Percentiles rank a stretch among this genome's conserved stretches.
Conservation (phyloP, 2,888 invertebrate species). For the Drosophila leonis region DNA sequence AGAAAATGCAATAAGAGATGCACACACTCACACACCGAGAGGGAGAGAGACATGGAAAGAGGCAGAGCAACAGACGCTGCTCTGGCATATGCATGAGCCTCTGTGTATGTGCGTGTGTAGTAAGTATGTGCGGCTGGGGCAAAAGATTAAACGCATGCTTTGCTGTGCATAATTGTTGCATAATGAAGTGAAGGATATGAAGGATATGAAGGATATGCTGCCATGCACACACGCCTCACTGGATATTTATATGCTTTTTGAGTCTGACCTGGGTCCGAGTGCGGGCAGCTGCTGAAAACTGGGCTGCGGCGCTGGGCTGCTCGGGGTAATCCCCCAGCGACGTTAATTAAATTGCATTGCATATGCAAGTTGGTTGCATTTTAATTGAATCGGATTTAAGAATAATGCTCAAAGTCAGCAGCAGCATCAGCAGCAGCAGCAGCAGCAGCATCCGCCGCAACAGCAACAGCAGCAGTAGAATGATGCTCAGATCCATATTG, state of each 20-base stretch:
- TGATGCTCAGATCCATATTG: conserved; percentile 12
- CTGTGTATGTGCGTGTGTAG: conserved; percentile 4
- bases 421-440: conserved; percentile 39
- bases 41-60: neutral
- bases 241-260: conserved; percentile 74
- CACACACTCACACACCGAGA: conserved; percentile 4
- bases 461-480: conserved; percentile 11
- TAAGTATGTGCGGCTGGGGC: conserved; percentile 56
- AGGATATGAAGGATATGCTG: conserved; percentile 78
- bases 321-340: conserved; percentile 68
- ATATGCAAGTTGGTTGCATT: conserved; percentile 78
- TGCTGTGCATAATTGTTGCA: conserved; percentile 80
- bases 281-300: neutral
- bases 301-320: conserved; percentile 19
- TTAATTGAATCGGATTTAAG: conserved; percentile 80
- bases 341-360: conserved; percentile 79
- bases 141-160: conserved; percentile 81
- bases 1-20: conserved; percentile 64
- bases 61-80: conserved; percentile 7
- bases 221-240: conserved; percentile 58
- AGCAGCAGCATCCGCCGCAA: conserved; percentile 45
- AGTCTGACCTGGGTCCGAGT: conserved; percentile 50
- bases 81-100: conserved; percentile 35
- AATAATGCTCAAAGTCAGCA: conserved; percentile 76
- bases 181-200: conserved; percentile 81